These are phyloP conservation scores for Lacerta viridis DNA, from an alignment of 2,797 vertebrate species.

Conservation along the genomic window DNA sequence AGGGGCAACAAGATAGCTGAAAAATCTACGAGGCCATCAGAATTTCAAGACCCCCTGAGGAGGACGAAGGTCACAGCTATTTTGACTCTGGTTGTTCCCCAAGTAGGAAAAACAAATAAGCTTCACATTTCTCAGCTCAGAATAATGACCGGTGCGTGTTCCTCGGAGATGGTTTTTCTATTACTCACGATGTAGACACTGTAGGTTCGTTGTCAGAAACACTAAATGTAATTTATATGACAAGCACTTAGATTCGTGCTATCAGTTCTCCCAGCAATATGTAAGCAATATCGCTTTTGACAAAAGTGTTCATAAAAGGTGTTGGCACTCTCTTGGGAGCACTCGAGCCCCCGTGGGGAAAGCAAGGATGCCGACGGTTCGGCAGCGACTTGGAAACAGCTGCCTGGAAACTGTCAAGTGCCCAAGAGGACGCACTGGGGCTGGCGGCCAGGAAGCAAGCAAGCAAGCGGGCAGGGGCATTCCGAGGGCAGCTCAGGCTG, in stretches of 20 bases:
- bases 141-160: slow-evolving; percentile 6
- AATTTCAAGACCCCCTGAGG: not conserved
- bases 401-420: not conserved
- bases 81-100: not conserved
- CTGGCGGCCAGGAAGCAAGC: too few relatives aligned
- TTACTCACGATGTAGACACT: slow-evolving; percentile 37
- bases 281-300: slow-evolving; percentile 41
- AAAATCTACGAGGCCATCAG: not conserved
- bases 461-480: not conserved
- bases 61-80: not conserved
- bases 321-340: slow-evolving; percentile 21
- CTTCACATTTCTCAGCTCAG: slow-evolving; percentile 31
- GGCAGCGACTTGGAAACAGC: not conserved
- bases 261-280: slow-evolving; percentile 34
- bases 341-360: not conserved
- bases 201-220: slow-evolving; percentile 26
- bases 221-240: slow-evolving; percentile 45
- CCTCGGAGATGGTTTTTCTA: slow-evolving; percentile 19
- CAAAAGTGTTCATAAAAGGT: slow-evolving; percentile 42
- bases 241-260: slow-evolving; percentile 48
- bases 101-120: slow-evolving; percentile 27
- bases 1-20: not conserved
- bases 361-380: not conserved
- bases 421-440: not conserved
- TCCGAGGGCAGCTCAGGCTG: not conserved